phyloP scores from a whole-genome alignment of 2,113 vertebrate genomes.

The Xiphophorus couchianus region DNA sequence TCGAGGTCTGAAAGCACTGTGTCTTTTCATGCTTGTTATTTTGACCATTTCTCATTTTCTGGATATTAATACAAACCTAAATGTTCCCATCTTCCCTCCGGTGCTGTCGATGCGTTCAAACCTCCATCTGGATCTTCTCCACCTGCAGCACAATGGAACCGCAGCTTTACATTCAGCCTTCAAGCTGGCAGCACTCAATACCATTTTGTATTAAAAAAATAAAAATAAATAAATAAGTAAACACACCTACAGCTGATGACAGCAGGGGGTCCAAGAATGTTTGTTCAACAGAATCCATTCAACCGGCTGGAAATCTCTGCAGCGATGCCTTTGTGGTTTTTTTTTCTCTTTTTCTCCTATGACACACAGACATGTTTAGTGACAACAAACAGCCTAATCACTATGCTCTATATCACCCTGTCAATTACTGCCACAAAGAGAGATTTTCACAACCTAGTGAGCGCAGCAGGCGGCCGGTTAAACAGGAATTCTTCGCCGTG shows the following conservation, averaged over 20 bases:
- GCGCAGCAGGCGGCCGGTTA: slow-evolving; percentile 33
- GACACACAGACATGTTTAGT: slow-evolving; percentile 15
- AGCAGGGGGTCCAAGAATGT: not conserved
- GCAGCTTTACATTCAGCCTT: not conserved
- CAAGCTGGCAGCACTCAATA: not conserved
- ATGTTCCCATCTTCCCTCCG: not conserved
- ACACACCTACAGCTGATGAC: slow-evolving; percentile 1
- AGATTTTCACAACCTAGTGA: slow-evolving; percentile 61
- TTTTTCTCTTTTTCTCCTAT: not conserved
- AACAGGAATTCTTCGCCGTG: slow-evolving; percentile 47
- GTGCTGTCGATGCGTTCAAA: not conserved
- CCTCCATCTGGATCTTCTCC: not conserved
- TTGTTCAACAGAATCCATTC: slow-evolving; percentile 4
- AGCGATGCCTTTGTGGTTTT: not conserved
- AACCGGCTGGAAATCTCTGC: not conserved
- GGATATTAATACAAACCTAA: not conserved
- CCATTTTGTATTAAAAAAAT: not conserved
- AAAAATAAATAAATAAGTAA: not conserved
- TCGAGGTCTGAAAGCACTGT: no score
- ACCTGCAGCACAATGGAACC: not conserved
- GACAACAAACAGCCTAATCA: slow-evolving; percentile 36
- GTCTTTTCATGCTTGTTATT: no score
- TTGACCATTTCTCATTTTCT: no score
- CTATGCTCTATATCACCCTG: slow-evolving; percentile 40
- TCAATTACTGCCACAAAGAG: slow-evolving; percentile 58